These are phyloP conservation scores for Sciurus carolinensis DNA, from an alignment of 2,797 vertebrate genomes.

Conservation along the genomic window DNA sequence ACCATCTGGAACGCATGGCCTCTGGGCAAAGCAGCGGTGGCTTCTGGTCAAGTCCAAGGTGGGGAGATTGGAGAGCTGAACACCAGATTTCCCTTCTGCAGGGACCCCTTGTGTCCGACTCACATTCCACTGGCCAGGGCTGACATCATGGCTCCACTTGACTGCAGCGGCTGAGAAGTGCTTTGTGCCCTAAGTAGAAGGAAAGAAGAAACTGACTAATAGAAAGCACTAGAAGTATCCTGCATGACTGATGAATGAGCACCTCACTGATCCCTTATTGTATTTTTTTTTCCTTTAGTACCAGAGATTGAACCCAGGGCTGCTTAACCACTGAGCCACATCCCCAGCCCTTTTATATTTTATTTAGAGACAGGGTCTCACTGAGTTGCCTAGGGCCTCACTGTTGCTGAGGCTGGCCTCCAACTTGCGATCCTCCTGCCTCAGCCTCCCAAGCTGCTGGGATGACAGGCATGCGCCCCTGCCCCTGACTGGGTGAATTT, in stretches of 20 bases:
- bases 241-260: conserved; percentile 74
- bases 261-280: conserved; percentile 78
- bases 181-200: background rate
- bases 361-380: background rate
- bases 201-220: background rate
- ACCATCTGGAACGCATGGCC: background rate
- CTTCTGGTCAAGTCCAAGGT: background rate
- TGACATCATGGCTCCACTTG: background rate
- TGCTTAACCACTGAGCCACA: no score
- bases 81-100: no score
- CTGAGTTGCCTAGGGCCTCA: no score
- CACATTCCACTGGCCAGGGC: background rate
- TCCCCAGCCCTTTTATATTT: conserved; percentile 64
- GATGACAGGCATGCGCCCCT: no score
- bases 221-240: background rate
- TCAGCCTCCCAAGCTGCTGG: no score
- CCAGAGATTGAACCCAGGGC: no score
- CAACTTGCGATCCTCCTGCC: no score
- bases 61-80: background rate
- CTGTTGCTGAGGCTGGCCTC: no score
- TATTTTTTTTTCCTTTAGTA: no score
- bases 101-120: background rate
- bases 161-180: background rate
- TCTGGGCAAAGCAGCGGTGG: background rate
- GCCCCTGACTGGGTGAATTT: background rate